Evolutionary conservation across 2,113 vertebrate genomes (phyloP).

Genomic region (Semnornis frantzii): DNA sequence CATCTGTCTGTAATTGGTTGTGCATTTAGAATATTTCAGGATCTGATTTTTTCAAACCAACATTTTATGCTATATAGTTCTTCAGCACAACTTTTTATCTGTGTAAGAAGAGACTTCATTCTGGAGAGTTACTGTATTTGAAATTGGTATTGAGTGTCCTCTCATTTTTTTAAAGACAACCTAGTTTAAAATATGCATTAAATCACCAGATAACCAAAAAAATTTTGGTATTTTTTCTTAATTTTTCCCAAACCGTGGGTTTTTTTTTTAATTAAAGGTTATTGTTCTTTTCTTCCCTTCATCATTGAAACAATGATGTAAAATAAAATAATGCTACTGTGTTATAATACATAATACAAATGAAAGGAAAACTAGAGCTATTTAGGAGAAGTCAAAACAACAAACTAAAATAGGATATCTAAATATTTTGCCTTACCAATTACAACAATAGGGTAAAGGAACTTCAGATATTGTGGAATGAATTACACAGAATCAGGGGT

Average conservation of each 20-base stretch:
- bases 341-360: neutral
- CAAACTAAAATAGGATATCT: neutral
- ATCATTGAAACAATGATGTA: neutral
- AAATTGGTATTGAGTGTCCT: neutral
- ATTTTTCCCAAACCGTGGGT: neutral
- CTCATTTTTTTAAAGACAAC: neutral
- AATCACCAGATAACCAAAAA: neutral
- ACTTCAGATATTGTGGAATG: neutral
- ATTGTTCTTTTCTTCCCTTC: neutral
- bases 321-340: neutral
- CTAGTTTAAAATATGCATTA: neutral
- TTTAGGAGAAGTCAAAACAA: neutral
- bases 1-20: slow-evolving; percentile 3
- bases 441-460: neutral
- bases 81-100: neutral
- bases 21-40: slow-evolving; percentile 10
- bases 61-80: neutral
- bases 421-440: neutral
- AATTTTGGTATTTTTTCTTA: no score
- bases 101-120: neutral
- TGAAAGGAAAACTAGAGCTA: neutral
- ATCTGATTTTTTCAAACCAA: neutral
- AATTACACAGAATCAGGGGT: neutral
- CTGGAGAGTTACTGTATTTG: neutral
- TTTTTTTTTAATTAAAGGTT: neutral